These are phyloP conservation scores for Naja naja DNA, from an alignment of 2,113 vertebrate species.

Conservation along the genomic window DNA sequence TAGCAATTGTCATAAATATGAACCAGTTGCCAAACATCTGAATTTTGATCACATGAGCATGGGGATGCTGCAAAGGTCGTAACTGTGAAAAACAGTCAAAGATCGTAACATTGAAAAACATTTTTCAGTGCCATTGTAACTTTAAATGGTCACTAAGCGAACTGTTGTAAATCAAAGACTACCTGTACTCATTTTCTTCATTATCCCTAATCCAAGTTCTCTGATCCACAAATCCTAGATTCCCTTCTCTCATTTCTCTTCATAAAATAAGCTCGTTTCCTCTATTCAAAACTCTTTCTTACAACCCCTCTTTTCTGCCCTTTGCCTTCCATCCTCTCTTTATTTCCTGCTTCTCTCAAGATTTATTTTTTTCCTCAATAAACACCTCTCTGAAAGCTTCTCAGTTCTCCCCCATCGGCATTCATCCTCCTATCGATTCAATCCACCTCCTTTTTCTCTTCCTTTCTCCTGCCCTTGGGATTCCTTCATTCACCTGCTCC, in stretches of 20 bases:
- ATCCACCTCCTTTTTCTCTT: not conserved
- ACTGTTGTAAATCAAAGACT: no score
- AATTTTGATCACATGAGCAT: no score
- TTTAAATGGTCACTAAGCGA: no score
- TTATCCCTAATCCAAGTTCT: not conserved
- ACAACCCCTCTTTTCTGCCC: not conserved
- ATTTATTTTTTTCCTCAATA: not conserved
- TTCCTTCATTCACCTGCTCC: not conserved
- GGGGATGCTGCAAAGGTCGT: no score
- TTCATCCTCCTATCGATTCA: not conserved
- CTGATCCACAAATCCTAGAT: not conserved
- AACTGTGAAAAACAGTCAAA: no score
- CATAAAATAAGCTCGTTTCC: not conserved
- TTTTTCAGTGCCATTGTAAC: no score
- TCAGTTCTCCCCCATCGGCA: not conserved
- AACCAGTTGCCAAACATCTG: no score
- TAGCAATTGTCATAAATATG: no score
- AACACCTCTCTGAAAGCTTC: not conserved
- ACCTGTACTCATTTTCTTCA: not conserved
- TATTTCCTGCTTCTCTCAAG: not conserved
- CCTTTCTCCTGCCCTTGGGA: not conserved
- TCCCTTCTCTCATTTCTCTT: not conserved
- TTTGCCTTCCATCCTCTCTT: not conserved
- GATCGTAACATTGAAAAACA: no score
- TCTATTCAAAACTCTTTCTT: not conserved